Evolutionary conservation across 2,888 invertebrate species (phyloP), one percentile per base, ranked within the genome.

Genomic region (Drosophila parthenogenetica): DNA sequence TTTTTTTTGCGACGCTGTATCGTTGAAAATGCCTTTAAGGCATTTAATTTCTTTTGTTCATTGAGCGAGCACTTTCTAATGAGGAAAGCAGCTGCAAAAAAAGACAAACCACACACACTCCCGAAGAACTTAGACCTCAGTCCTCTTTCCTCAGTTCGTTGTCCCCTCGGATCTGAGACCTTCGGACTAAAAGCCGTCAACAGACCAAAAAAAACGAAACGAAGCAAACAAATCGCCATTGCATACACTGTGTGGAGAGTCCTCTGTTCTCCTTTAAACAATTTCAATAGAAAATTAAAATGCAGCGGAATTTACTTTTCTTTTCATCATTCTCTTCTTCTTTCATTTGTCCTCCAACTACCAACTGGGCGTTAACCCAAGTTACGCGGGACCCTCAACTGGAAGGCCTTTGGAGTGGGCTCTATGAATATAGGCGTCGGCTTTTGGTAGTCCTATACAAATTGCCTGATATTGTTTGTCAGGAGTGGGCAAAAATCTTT

Each of bases 31-130:
- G 86, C 86, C 86, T 87, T 87, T 42, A 83, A 83, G 87, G 87
- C 86, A 87, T 86, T 86, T 79, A 87, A 87, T 87, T 87, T 87
- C 87, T 86, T 85, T 87, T 86, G 85, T 87, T 83, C 77, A 76
- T 79, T 81, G 87, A 77, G 69, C 69, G 66, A 77, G 67, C 68
- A 70, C 73, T 70, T 77, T 81, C 75, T 67, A 71, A 72, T 67
- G 72, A 61, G 54, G 43, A 53, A 35, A 60, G 59, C 59, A 60
- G 61, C 64, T 71, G 70, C 55, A 59, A 71, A 68, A 72, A 77
- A 79, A 74, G 67, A 62, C 63, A 67, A 79, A 59, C 67, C 68
- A 64, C 53, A 72, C 53, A 17, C 58, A 58, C 62, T 48, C 45
- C 35, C 49, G 10, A 7, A 32, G 61, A 35, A 13, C 35, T 35